Evolutionary conservation across 1,140 invertebrate species (phyloP).

Genomic region (Drosophila subpulchrella): DNA sequence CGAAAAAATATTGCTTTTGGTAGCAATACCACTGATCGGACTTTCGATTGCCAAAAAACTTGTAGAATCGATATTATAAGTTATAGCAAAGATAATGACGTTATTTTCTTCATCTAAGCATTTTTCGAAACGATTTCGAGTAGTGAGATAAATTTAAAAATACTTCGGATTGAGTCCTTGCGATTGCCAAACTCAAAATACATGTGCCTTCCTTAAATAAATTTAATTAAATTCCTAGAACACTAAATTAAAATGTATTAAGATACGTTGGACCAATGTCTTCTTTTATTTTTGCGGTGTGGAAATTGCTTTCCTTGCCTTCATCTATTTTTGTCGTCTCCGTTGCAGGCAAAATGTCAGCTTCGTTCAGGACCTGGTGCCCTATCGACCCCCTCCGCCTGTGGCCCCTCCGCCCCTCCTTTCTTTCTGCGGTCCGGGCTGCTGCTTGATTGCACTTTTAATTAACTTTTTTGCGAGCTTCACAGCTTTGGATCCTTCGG

Average conservation of each 20-base stretch:
- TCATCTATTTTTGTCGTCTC: constrained; percentile 40
- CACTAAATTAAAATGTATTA: neutral
- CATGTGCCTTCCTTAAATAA: too few relatives aligned
- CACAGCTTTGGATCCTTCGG: constrained; percentile 10
- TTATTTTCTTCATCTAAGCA: too few relatives aligned
- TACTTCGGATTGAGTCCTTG: too few relatives aligned
- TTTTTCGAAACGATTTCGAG: too few relatives aligned
- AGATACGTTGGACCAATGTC: neutral
- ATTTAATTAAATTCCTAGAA: too few relatives aligned
- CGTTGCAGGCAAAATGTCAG: constrained; percentile 52
- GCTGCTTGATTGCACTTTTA: constrained; percentile 80
- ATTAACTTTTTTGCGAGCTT: constrained; percentile 75
- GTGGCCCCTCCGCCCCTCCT: constrained; percentile 5
- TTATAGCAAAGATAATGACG: too few relatives aligned
- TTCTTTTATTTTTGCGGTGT: neutral
- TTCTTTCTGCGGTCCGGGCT: constrained; percentile 37
- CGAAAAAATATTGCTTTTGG: too few relatives aligned
- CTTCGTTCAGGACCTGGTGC: constrained; percentile 49
- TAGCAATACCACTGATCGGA: too few relatives aligned
- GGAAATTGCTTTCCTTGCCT: constrained; percentile 33
- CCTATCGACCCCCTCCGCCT: constrained; percentile 22
- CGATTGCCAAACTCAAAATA: too few relatives aligned
- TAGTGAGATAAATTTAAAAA: too few relatives aligned
- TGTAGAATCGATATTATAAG: too few relatives aligned
- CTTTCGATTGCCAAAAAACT: too few relatives aligned